These are phyloP conservation scores for Calephelis perditalis DNA, from an alignment of 2,888 invertebrate genomes.

Conservation along the genomic window DNA sequence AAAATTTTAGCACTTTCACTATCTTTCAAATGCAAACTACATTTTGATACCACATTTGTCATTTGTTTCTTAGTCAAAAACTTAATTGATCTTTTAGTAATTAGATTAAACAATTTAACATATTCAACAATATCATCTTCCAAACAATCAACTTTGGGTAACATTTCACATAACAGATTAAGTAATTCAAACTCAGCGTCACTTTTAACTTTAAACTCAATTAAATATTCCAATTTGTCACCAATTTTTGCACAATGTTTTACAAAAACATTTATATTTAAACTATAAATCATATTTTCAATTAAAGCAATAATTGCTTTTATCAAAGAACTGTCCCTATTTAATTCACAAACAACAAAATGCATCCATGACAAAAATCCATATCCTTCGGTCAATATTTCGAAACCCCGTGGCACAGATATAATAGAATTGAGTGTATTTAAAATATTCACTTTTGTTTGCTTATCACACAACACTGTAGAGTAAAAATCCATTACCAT, in stretches of 20 bases:
- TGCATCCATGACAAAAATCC: slow-evolving; percentile 86
- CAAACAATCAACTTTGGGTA: slow-evolving; percentile 42
- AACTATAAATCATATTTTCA: slow-evolving; percentile 49
- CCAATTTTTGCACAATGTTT: slow-evolving; percentile 41
- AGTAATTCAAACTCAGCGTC: slow-evolving; percentile 58
- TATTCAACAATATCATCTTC: slow-evolving; percentile 46
- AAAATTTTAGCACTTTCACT: slow-evolving; percentile 44
- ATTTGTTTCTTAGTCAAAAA: slow-evolving; percentile 53
- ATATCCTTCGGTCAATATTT: slow-evolving; percentile 81
- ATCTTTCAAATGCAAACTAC: slow-evolving; percentile 35
- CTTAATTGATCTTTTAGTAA: slow-evolving; percentile 55
- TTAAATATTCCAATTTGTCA: slow-evolving; percentile 35
- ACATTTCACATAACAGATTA: slow-evolving; percentile 45
- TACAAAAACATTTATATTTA: slow-evolving; percentile 44
- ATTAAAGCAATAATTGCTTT: slow-evolving; percentile 44
- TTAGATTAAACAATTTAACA: slow-evolving; percentile 44
- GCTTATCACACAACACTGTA: slow-evolving; percentile 79
- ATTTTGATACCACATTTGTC: slow-evolving; percentile 43
- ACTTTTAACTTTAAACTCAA: slow-evolving; percentile 54
- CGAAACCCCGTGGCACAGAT: slow-evolving; percentile 80
- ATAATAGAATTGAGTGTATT: slow-evolving; percentile 80
- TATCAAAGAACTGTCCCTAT: slow-evolving; percentile 40
- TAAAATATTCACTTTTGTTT: slow-evolving; percentile 81
- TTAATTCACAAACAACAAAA: slow-evolving; percentile 43
- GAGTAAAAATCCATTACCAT: slow-evolving; percentile 85